Evolutionary conservation across 2,797 vertebrate species (phyloP), one percentile per base, ranked within the genome.

Genomic region (Xiphophorus birchmanni): DNA sequence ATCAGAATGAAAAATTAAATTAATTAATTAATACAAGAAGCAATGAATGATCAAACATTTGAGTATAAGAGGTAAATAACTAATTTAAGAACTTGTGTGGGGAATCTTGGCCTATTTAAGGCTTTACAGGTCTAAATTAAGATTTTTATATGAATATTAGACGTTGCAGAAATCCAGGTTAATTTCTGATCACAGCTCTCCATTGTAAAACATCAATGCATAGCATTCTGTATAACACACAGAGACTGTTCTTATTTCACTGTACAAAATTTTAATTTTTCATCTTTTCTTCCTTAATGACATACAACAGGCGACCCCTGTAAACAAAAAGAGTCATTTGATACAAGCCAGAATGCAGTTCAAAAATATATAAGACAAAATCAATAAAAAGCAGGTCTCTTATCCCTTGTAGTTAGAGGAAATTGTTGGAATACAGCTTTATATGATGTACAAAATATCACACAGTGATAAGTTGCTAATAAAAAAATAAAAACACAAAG

Each of bases 381-480:
- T 93, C 87, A 94, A 95, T 94, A 95, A 91, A 95, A 94, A 94
- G 94, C 94, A 95, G 93, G 95, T 94, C 93, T 94, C 92, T 94
- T 93, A 92, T 95, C 93, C 93, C 94, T 95, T 95, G 94, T 93
- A 94, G 88, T 95, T 94, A 91, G 93, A 96, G 93, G 92, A 95
- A 95, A 95, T 92, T 79, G 89, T 95, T 95, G 89, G 92, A 96
- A 95, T 95, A 94, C 93, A 95, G 95, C 91, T 93, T 96, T 95
- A 95, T 95, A 95, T 95, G 95, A 95, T 95, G 92, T 96, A 94
- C 94, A 96, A 96, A 97, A 96, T 97, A 97, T 97, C 97, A 98
- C 97, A 98, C 96, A 97, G 97, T 97, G 97, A 97, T 97, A 97
- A 97, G 92, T 91, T 95, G 95, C 93, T 94, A 94, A 93, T 95